phyloP scores from a whole-genome alignment of 2,797 vertebrate species.

The Chelon auratus region DNA sequence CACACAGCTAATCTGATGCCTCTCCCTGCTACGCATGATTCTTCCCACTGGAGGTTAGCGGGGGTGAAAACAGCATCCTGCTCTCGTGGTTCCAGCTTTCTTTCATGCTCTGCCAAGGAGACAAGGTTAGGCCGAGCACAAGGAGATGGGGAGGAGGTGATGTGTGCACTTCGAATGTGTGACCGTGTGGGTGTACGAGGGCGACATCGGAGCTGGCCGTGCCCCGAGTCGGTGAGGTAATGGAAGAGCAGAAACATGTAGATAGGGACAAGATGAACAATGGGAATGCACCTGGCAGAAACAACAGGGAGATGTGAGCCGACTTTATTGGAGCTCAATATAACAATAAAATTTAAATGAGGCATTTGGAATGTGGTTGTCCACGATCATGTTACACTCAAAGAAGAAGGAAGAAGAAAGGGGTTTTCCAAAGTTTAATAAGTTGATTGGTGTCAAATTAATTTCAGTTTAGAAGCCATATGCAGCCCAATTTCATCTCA shows the following conservation, averaged over 20 bases:
- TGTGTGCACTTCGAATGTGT: constrained; percentile 11
- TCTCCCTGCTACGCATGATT: constrained; percentile 51
- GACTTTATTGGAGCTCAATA: constrained; percentile 26
- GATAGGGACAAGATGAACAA: constrained; percentile 15
- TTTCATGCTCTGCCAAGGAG: constrained; percentile 73
- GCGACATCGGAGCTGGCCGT: constrained; percentile 53
- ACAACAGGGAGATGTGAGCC: background rate
- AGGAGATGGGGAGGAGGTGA: constrained; percentile 38
- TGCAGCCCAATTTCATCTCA: too few relatives aligned
- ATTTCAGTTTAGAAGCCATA: too few relatives aligned
- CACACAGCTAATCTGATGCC: constrained; percentile 71
- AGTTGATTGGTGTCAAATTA: too few relatives aligned
- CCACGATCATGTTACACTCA: too few relatives aligned
- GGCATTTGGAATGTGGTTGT: constrained; percentile 3
- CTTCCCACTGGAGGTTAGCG: constrained; percentile 55
- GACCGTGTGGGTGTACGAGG: constrained; percentile 27
- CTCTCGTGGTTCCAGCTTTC: constrained; percentile 62
- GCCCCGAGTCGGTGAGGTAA: constrained; percentile 68
- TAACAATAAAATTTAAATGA: constrained; percentile 5
- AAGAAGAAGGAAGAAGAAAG: too few relatives aligned
- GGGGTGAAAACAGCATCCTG: constrained; percentile 76
- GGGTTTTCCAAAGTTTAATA: too few relatives aligned
- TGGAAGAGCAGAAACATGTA: constrained; percentile 56
- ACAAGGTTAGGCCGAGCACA: constrained; percentile 44
- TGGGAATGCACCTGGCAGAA: constrained; percentile 49